Base-by-base conservation (phyloP, 2,888 invertebrate species). In the Dione juno region DNA sequence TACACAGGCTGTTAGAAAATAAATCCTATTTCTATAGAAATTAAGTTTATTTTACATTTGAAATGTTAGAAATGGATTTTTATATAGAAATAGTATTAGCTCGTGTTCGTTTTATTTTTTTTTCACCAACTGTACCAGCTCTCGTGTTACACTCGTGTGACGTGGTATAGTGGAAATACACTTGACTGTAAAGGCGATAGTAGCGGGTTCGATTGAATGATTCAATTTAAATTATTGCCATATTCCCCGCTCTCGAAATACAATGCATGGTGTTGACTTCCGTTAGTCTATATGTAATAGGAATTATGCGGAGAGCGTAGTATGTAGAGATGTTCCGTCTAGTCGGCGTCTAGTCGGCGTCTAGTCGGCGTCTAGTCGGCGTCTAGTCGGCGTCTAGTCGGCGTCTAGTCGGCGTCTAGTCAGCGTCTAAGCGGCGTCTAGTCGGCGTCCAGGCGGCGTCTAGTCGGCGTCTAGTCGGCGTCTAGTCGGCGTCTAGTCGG, bases 81-180 rank as follows among this genome's bases (percentile, higher is more conserved):
- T 54, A 54, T 54, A 37, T 54, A 13, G 54, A 37, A 19, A n/a
- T n/a, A n/a, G 54, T 10, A 28, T 28, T 3, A 16, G n/a, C 54
- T 54, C 5, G 54, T n/a, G 54, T 28, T 37, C 16, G 50, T 50
- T 50, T 50, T 19, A 50, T 54, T 35, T 54, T n/a, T 54, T 54
- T 54, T 54, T 16, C 35, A 3, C 35, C 16, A 54, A n/a, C 54
- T 37, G 54, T 37, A 54, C 54, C 54, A 8, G 54, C 35, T 54
- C 35, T 54, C 54, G 37, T 54, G 37, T 54, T 37, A 54, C 54
- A 16, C n/a, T 37, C 9, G 54, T 3, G 3, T 54, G n/a, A 35
- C n/a, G 1, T 10, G 16, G n/a, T 35, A n/a, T 10, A 37, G 0
- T 21, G 52, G 28, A 7, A 14, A 21, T 13, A 35, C 8, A 3